These are phyloP conservation scores for Tapirus terrestris DNA, from an alignment of 2,113 vertebrate species.

Conservation along the genomic window DNA sequence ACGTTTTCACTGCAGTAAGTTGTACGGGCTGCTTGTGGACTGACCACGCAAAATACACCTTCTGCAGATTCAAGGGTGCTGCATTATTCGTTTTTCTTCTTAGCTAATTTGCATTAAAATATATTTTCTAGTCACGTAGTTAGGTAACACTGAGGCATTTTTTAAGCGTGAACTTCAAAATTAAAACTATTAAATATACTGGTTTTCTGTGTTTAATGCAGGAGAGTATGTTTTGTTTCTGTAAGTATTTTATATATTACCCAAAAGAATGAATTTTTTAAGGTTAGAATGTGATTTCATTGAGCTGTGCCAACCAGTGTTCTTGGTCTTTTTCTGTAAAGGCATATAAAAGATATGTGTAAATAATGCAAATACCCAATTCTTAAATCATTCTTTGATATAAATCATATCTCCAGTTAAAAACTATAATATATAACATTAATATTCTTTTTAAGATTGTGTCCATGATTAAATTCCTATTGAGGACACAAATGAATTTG, in stretches of 20 bases:
- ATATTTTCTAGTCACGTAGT: background rate
- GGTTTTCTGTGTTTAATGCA: background rate
- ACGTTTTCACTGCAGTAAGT: background rate
- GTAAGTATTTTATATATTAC: background rate
- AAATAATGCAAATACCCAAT: background rate
- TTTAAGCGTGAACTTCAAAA: slow-evolving; percentile 14
- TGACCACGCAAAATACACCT: background rate
- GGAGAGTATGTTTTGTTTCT: background rate
- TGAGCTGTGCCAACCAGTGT: background rate
- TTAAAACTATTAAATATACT: background rate
- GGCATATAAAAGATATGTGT: background rate
- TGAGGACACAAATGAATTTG: background rate
- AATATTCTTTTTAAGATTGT: slow-evolving; percentile 7
- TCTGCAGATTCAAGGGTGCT: background rate
- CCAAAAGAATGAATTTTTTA: background rate
- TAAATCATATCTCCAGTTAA: background rate
- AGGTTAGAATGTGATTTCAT: slow-evolving; percentile 6
- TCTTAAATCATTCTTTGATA: background rate
- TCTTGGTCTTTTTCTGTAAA: background rate
- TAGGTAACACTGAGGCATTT: background rate
- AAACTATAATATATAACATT: background rate
- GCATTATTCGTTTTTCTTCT: background rate
- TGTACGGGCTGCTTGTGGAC: background rate
- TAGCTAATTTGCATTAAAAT: background rate
- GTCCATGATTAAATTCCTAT: background rate